Percentiles rank a stretch among this genome's conserved stretches.
These are phyloP conservation scores for Pyrgilauda ruficollis DNA, from an alignment of 2,113 vertebrate species.

Conservation along the genomic window DNA sequence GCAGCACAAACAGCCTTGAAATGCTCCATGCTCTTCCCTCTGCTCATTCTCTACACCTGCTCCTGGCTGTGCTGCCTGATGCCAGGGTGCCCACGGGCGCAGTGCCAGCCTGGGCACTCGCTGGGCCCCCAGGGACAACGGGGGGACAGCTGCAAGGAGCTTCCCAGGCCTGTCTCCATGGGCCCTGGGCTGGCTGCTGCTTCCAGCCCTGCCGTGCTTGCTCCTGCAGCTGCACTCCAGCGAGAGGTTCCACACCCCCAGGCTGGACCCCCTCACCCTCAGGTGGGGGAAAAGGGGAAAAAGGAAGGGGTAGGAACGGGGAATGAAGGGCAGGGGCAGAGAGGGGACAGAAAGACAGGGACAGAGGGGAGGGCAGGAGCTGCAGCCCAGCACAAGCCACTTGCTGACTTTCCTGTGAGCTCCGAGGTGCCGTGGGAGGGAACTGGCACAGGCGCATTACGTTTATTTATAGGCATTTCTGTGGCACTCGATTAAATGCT, in stretches of 20 bases:
- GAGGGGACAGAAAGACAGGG: background rate
- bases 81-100: fast-evolving
- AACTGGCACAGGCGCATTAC: conserved; percentile 23
- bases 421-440: conserved; percentile 41
- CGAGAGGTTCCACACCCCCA: fast-evolving
- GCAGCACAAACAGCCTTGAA: background rate
- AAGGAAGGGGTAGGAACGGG: background rate
- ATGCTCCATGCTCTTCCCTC: fast-evolving
- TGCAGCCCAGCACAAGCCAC: background rate
- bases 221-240: background rate
- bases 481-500: conserved; percentile 58
- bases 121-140: fast-evolving
- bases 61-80: background rate
- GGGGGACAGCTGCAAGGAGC: background rate
- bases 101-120: background rate
- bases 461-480: conserved; percentile 59
- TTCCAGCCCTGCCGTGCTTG: background rate
- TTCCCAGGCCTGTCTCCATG: fast-evolving
- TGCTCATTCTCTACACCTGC: background rate
- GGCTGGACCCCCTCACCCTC: fast-evolving
- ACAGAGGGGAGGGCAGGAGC: background rate
- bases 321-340: background rate
- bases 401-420: background rate
- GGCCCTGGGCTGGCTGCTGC: background rate
- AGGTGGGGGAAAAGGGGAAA: background rate